These are phyloP conservation scores for Carterocephalus palaemon DNA, from an alignment of 2,888 invertebrate genomes.

Conservation along the genomic window DNA sequence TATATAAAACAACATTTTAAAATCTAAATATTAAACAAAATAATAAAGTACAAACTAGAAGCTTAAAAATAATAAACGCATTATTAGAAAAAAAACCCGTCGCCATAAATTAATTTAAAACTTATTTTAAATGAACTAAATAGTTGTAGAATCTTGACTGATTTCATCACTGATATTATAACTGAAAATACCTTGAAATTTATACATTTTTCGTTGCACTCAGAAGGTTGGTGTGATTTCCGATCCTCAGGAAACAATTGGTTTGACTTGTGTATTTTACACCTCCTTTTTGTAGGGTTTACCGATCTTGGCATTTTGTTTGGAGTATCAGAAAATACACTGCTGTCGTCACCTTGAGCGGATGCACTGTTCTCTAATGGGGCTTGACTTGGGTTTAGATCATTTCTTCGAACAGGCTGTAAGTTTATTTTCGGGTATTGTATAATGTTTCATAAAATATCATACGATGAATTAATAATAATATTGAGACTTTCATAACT, in stretches of 20 bases:
- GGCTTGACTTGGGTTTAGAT: constrained; percentile 9
- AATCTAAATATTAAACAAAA: background rate
- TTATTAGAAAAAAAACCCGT: too few species aligned
- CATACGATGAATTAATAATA: too few species aligned
- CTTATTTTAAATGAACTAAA: too few species aligned
- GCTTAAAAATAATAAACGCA: too few species aligned
- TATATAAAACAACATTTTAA: too few species aligned
- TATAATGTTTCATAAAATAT: too few species aligned
- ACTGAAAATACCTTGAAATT: constrained; percentile 25
- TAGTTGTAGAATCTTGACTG: too few species aligned
- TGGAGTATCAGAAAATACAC: constrained; percentile 1
- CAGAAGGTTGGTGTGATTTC: constrained; percentile 23
- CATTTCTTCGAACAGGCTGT: constrained; percentile 24
- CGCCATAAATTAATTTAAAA: too few species aligned
- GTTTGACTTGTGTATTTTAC: constrained; percentile 20
- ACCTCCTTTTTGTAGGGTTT: constrained; percentile 17
- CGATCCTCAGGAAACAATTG: constrained; percentile 19
- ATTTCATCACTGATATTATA: too few species aligned
- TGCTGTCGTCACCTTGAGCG: constrained; percentile 31
- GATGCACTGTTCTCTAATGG: constrained; percentile 27
- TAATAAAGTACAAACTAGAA: too few species aligned
- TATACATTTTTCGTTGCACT: constrained; percentile 4
- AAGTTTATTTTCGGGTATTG: background rate
- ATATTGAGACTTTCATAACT: too few species aligned
- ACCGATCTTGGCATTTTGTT: constrained; percentile 18